Conservation (phyloP, 2,888 invertebrate species). For the Lottia gigantea region DNA sequence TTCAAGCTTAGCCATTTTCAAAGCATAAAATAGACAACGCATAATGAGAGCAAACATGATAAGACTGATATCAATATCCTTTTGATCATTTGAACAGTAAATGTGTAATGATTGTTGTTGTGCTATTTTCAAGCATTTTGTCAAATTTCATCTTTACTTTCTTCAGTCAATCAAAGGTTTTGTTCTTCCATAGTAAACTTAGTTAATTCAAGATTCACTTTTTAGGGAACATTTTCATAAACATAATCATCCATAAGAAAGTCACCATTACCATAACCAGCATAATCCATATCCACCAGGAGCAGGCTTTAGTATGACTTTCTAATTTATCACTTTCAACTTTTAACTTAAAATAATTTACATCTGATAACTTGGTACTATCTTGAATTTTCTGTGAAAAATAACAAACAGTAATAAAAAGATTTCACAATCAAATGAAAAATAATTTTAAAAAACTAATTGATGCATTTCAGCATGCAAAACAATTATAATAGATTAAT, state of each 20-base stretch:
- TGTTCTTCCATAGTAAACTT: neutral
- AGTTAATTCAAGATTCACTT: neutral
- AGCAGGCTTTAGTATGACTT: slow-evolving; percentile 89
- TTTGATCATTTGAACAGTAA: too few species aligned
- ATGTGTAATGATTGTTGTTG: too few species aligned
- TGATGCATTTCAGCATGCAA: too few species aligned
- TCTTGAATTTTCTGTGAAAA: slow-evolving; percentile 76
- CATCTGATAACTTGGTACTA: slow-evolving; percentile 83
- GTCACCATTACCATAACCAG: slow-evolving; percentile 84
- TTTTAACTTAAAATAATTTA: slow-evolving; percentile 81
- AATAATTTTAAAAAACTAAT: too few species aligned
- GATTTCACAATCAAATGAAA: too few species aligned
- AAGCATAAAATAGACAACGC: too few species aligned
- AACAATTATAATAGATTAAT: too few species aligned
- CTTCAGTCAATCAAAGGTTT: neutral
- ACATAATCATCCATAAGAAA: slow-evolving; percentile 92
- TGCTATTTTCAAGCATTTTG: too few species aligned
- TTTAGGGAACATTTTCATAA: slow-evolving; percentile 87
- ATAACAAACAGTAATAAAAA: neutral
- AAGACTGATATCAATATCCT: too few species aligned
- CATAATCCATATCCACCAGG: slow-evolving; percentile 96
- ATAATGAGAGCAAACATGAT: too few species aligned
- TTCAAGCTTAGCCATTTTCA: too few species aligned
- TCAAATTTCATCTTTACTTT: too few species aligned
- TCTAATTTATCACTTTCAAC: slow-evolving; percentile 84